Percentiles rank a stretch among this genome's conserved stretches.
phyloP scores from a whole-genome alignment of 2,888 invertebrate species.

The Dynastes grantii region DNA sequence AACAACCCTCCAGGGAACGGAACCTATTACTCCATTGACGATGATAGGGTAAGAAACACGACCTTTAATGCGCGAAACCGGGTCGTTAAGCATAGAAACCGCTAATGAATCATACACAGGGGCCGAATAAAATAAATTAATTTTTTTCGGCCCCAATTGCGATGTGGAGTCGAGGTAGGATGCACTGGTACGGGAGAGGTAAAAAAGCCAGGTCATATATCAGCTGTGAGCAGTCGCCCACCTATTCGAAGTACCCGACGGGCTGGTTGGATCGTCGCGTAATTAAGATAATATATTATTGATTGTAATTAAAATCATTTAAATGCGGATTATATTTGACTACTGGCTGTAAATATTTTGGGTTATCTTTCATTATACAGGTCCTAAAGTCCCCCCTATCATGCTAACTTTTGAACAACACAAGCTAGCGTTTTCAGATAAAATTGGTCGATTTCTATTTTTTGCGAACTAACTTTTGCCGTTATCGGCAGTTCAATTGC shows the following conservation, averaged over 20 bases:
- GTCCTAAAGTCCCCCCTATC: no score
- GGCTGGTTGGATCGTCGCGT: conserved; percentile 58
- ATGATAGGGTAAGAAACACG: conserved; percentile 32
- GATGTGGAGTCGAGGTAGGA: conserved; percentile 22
- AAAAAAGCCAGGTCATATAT: conserved; percentile 61
- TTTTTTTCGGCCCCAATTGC: conserved; percentile 56
- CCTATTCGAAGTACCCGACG: conserved; percentile 56
- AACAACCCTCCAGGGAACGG: conserved; percentile 12
- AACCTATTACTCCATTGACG: conserved; percentile 10
- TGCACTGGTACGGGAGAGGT: background rate
- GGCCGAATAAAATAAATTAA: conserved; percentile 63
- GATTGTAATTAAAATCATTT: conserved; percentile 68
- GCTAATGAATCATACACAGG: conserved; percentile 62
- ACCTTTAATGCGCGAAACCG: conserved; percentile 51
- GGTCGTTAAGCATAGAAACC: conserved; percentile 56
- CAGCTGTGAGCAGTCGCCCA: conserved; percentile 63
- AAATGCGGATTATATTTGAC: conserved; percentile 61
- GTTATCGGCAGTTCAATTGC: no score
- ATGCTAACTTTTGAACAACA: no score
- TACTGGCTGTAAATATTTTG: conserved; percentile 56
- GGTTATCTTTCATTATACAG: no score
- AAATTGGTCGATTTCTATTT: no score
- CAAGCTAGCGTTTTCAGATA: no score
- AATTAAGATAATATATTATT: conserved; percentile 68
- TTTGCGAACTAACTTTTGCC: no score